Evolutionary conservation across 2,797 vertebrate species (phyloP).

Genomic region (Falco novaeseelandiae): DNA sequence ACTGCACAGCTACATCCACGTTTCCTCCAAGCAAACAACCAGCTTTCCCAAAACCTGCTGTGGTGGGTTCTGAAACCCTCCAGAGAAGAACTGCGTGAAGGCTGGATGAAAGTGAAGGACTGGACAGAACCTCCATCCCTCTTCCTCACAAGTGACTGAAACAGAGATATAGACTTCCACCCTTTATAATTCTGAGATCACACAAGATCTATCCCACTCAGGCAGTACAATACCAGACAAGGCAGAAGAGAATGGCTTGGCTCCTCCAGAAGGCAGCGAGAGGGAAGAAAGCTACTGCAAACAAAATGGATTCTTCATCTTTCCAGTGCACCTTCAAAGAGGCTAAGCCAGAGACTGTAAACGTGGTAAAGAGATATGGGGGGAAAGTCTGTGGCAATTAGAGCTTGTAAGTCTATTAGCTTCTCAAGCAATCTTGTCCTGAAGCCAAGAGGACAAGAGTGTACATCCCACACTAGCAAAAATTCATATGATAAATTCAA

Average conservation of each 20-base stretch:
- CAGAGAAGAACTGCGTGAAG: neutral
- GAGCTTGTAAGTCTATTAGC: neutral
- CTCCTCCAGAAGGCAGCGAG: neutral
- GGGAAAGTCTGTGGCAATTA: neutral
- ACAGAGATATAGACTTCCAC: neutral
- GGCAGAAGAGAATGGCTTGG: neutral
- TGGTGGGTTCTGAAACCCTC: neutral
- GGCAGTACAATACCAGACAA: neutral
- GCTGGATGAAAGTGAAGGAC: neutral
- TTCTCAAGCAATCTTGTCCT: neutral
- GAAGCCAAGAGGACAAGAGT: neutral
- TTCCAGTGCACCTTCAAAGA: neutral
- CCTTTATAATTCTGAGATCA: neutral
- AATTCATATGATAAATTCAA: neutral
- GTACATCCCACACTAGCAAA: neutral
- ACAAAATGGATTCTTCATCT: neutral
- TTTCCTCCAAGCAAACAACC: neutral
- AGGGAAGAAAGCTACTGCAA: neutral
- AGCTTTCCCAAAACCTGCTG: neutral
- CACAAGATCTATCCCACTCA: rapidly evolving
- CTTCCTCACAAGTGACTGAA: neutral
- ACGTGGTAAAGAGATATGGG: neutral
- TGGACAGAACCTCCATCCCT: neutral
- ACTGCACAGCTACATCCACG: neutral
- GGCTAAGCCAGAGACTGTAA: neutral